A percentile compares a stretch with the other conserved stretches of the same genome.
Evolutionary conservation across 1,140 invertebrate genomes (phyloP).

Genomic region (Druon quercuslanigerum): DNA sequence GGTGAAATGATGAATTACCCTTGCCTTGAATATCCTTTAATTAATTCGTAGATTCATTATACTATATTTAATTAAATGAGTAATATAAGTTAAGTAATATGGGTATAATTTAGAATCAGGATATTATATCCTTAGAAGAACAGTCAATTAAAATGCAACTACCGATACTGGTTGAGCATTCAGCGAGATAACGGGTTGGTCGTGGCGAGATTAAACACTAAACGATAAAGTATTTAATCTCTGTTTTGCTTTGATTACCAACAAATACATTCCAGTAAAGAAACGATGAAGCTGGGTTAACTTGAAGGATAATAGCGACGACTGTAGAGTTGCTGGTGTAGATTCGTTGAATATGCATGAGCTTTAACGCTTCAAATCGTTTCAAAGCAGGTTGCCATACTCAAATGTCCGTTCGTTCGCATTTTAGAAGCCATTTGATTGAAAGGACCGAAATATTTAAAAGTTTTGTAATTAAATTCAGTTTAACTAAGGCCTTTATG

Average conservation of each 20-base stretch:
- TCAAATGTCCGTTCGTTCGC: slow-evolving; percentile 1
- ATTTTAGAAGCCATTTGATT: slow-evolving; percentile 4
- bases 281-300: slow-evolving; percentile 24
- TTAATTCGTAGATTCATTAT: too few species aligned
- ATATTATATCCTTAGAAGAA: neutral
- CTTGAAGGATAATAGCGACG: slow-evolving; percentile 19
- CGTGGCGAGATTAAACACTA: neutral
- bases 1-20: too few species aligned
- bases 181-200: slow-evolving; percentile 12
- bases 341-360: slow-evolving; percentile 24
- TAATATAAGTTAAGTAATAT: too few species aligned
- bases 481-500: too few species aligned
- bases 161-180: slow-evolving; percentile 5
- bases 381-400: slow-evolving; percentile 7
- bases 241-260: slow-evolving; percentile 24
- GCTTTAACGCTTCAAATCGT: slow-evolving; percentile 21
- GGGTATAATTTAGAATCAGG: too few species aligned
- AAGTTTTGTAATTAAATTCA: too few species aligned
- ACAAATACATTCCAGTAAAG: slow-evolving; percentile 22
- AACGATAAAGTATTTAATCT: slow-evolving; percentile 24
- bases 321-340: neutral
- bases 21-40: too few species aligned
- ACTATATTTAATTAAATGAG: too few species aligned
- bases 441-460: neutral
- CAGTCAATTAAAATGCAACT: slow-evolving; percentile 2